These are phyloP conservation scores for Netelia fuscicornis DNA, from an alignment of 2,888 invertebrate species.

Conservation along the genomic window DNA sequence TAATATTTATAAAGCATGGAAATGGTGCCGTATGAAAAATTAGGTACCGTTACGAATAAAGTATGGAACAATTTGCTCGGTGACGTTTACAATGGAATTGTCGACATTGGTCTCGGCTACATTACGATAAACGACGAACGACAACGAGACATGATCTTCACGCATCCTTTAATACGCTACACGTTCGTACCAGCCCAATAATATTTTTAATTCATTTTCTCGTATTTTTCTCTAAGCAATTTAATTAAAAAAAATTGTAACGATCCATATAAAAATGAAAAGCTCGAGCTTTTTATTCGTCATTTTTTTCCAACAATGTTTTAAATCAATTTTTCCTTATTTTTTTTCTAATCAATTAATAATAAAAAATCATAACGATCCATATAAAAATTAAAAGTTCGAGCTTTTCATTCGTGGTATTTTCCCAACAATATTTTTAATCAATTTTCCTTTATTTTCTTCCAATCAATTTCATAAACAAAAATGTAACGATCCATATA, in stretches of 20 bases:
- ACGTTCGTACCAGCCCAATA: conserved; percentile 84
- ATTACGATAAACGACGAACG: conserved; percentile 86
- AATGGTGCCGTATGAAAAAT: conserved; percentile 78
- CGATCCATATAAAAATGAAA: too few species aligned
- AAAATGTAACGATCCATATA: too few species aligned
- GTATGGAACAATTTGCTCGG: conserved; percentile 88
- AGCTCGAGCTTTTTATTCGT: too few species aligned
- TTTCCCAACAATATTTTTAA: too few species aligned
- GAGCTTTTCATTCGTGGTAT: too few species aligned
- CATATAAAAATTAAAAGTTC: too few species aligned
- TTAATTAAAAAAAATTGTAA: not conserved
- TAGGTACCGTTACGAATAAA: conserved; percentile 85
- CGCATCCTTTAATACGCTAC: conserved; percentile 88
- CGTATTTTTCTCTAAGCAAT: conserved; percentile 11
- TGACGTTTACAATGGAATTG: conserved; percentile 86
- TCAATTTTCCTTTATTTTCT: conserved; percentile 11
- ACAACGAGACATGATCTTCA: conserved; percentile 87
- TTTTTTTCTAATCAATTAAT: not conserved
- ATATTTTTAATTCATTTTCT: not conserved
- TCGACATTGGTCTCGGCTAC: conserved; percentile 88
- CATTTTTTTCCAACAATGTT: too few species aligned
- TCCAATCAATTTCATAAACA: conserved; percentile 2
- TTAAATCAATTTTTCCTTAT: not conserved
- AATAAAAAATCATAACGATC: too few species aligned
- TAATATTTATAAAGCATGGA: conserved; percentile 75